phyloP scores from a whole-genome alignment of 2,113 vertebrate genomes.

The Protobothrops mucrosquamatus region DNA sequence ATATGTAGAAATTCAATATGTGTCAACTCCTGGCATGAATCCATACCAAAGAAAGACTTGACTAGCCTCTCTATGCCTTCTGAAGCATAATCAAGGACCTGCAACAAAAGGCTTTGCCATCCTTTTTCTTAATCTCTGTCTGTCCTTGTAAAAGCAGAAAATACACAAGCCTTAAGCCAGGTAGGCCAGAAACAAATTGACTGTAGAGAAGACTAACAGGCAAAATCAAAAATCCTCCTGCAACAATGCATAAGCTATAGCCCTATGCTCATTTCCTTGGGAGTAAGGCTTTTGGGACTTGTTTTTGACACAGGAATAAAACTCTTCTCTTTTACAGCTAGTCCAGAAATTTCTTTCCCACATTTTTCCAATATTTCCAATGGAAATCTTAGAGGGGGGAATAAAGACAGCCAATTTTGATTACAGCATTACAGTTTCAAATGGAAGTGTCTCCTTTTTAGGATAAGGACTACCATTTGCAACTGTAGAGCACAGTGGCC shows the following conservation, averaged over 20 bases:
- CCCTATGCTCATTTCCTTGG: not conserved
- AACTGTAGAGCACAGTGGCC: not conserved
- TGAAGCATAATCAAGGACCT: constrained; percentile 24
- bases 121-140: constrained; percentile 6
- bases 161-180: not conserved
- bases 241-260: not conserved
- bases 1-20: constrained; percentile 32
- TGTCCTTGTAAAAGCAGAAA: not conserved
- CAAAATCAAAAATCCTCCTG: not conserved
- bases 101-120: constrained; percentile 37
- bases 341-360: not conserved
- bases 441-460: not conserved
- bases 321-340: not conserved
- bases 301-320: not conserved
- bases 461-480: not conserved
- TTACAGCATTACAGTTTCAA: not conserved
- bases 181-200: not conserved
- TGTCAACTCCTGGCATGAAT: constrained; percentile 20
- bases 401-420: not conserved
- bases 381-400: not conserved
- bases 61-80: constrained; percentile 51
- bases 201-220: not conserved
- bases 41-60: not conserved
- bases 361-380: not conserved
- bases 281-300: not conserved